These are phyloP conservation scores for Datnioides undecimradiatus DNA, from an alignment of 2,113 vertebrate species.

Conservation along the genomic window DNA sequence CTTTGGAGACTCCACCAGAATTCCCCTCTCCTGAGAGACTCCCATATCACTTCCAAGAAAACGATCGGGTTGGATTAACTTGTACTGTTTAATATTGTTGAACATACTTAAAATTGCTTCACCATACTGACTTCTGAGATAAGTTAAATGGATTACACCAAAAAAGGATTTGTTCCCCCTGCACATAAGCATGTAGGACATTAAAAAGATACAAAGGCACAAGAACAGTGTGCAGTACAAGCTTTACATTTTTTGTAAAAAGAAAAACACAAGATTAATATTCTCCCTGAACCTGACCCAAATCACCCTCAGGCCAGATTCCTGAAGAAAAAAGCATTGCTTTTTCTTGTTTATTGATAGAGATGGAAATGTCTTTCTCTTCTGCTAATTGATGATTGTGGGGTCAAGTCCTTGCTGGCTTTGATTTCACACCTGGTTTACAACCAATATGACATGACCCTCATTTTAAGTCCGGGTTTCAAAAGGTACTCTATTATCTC, in stretches of 20 bases:
- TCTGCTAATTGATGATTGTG: not conserved
- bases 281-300: not conserved
- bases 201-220: not conserved
- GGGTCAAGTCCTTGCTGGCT: not conserved
- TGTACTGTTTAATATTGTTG: not conserved
- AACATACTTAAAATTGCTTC: not conserved
- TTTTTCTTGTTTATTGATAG: not conserved
- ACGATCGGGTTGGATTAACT: not conserved
- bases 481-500: not conserved
- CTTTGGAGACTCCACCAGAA: slow-evolving; percentile 55
- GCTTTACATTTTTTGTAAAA: no score
- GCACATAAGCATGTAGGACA: not conserved
- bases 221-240: not conserved
- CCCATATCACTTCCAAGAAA: slow-evolving; percentile 41
- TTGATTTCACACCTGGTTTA: not conserved
- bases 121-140: not conserved
- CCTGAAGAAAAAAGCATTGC: slow-evolving; percentile 9
- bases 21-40: slow-evolving; percentile 54
- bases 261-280: not conserved
- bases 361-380: slow-evolving; percentile 33
- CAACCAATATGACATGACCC: not conserved
- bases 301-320: not conserved
- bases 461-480: not conserved
- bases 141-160: not conserved
- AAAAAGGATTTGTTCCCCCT: not conserved